These are phyloP conservation scores for Lampris megalopsis DNA, from an alignment of 2,113 vertebrate species.

Conservation along the genomic window DNA sequence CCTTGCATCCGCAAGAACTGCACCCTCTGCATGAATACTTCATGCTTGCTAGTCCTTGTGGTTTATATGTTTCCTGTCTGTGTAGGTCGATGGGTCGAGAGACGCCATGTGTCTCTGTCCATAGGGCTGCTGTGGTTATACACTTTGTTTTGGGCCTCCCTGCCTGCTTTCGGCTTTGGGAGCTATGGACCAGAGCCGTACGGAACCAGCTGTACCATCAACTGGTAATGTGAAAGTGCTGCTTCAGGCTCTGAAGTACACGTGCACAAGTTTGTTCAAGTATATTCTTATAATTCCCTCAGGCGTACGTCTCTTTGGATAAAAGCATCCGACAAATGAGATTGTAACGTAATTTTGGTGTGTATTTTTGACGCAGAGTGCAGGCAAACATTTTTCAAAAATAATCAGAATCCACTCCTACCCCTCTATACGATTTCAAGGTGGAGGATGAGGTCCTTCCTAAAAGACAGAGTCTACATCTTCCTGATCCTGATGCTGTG, in stretches of 20 bases:
- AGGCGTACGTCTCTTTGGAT: too few species aligned
- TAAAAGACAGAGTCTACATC: constrained; percentile 56
- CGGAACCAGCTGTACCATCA: constrained; percentile 72
- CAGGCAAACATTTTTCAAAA: not conserved
- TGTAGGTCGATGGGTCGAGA: constrained; percentile 69
- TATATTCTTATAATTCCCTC: too few species aligned
- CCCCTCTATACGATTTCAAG: constrained; percentile 51
- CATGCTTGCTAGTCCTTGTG: not conserved
- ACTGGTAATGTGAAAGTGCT: constrained; percentile 49
- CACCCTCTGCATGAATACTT: not conserved
- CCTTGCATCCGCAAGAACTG: not conserved
- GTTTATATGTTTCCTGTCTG: not conserved
- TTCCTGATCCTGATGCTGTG: constrained; percentile 57
- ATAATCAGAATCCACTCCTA: too few species aligned
- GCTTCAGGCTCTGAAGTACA: too few species aligned
- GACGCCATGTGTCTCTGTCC: constrained; percentile 45
- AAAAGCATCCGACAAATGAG: too few species aligned
- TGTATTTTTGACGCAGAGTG: not conserved
- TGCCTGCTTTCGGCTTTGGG: constrained; percentile 64
- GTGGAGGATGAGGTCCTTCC: constrained; percentile 63
- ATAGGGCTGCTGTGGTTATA: constrained; percentile 61
- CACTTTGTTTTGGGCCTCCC: constrained; percentile 58
- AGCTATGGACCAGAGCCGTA: constrained; percentile 71
- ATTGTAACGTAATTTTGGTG: too few species aligned
- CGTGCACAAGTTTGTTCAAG: too few species aligned